Evolutionary conservation across 2,113 vertebrate species (phyloP).

Genomic region (Thalassoma bifasciatum): DNA sequence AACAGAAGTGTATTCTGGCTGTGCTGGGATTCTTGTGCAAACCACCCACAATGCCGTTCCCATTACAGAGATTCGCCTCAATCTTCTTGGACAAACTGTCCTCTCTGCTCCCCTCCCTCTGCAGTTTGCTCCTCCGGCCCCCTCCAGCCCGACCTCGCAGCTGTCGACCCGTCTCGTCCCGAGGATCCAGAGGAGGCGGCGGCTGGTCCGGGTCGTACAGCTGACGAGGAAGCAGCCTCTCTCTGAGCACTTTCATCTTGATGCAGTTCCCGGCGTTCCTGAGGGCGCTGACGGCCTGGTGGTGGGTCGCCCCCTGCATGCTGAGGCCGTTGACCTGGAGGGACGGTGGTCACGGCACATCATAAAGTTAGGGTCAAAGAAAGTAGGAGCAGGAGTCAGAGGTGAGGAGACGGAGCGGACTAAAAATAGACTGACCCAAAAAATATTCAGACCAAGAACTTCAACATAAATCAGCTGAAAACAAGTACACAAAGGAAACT

Average conservation of each 20-base stretch:
- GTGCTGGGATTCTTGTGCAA: slow-evolving; percentile 6
- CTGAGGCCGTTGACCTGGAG: slow-evolving; percentile 81
- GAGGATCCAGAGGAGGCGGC: slow-evolving; percentile 1
- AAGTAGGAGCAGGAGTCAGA: slow-evolving; percentile 30
- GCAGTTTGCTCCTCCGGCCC: slow-evolving; percentile 13
- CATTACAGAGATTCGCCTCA: slow-evolving; percentile 75
- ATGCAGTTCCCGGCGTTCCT: slow-evolving; percentile 82
- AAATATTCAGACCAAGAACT: not conserved
- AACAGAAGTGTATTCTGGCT: not conserved
- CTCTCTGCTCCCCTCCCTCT: slow-evolving; percentile 7
- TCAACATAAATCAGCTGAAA: not conserved
- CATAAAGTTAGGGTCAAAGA: slow-evolving; percentile 11
- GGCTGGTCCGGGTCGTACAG: not conserved
- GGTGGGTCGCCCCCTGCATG: slow-evolving; percentile 78
- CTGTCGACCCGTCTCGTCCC: slow-evolving; percentile 24
- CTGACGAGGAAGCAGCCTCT: slow-evolving; percentile 39
- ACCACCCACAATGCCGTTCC: slow-evolving; percentile 73
- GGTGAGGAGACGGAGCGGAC: not conserved
- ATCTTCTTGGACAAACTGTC: slow-evolving; percentile 54
- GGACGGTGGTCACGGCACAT: slow-evolving; percentile 21
- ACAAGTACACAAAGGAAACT: not conserved
- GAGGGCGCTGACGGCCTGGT: slow-evolving; percentile 78
- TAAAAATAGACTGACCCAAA: slow-evolving; percentile 9
- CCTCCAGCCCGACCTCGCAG: not conserved
- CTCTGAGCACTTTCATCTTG: slow-evolving; percentile 79